Evolutionary conservation across 2,797 vertebrate genomes (phyloP), one percentile per base, ranked within the genome.

Genomic region (Xenops minutus): DNA sequence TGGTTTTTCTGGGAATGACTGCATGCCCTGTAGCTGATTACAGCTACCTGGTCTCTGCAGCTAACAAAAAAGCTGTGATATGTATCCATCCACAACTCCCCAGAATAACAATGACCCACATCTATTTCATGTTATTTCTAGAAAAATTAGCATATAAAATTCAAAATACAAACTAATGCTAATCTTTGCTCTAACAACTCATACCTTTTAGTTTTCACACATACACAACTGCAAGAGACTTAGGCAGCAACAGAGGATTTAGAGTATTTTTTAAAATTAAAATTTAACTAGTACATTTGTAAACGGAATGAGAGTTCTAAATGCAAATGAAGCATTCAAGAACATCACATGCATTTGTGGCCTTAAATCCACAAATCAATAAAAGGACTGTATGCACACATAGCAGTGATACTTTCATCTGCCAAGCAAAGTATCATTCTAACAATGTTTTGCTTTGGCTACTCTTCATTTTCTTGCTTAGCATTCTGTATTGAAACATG

Each of bases 81-180:
- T 1, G 39, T 78, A 92, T 92, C 61, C 51, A 83, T 89, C 75
- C 32, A 92, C 58, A 86, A n/a, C 23, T 39, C 37, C 54, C 22
- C n/a, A 89, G 37, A 84, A 58, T 37, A 87, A 63, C 36, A 79
- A 12, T 67, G 55, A 96, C 59, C 46, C 67, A 59, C 54, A 56
- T 34, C 29, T 92, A 15, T 83, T 88, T 94, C 48, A 63, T 13
- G 8, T 58, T 67, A 74, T 44, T 93, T 63, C 74, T 85, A 27
- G 34, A 87, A 88, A 92, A 89, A 94, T 87, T 93, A 80, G 54
- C 48, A 85, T 10, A 81, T 72, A 88, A 92, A 89, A 94, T 89
- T 93, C 56, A 44, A 78, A 93, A 59, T 48, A 30, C 27, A 73
- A 94, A 64, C 56, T 71, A 88, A 51, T 55, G n/a, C 6, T 52